These are phyloP conservation scores for Ypsolopha scabrella DNA, from an alignment of 2,888 invertebrate species.

Conservation along the genomic window DNA sequence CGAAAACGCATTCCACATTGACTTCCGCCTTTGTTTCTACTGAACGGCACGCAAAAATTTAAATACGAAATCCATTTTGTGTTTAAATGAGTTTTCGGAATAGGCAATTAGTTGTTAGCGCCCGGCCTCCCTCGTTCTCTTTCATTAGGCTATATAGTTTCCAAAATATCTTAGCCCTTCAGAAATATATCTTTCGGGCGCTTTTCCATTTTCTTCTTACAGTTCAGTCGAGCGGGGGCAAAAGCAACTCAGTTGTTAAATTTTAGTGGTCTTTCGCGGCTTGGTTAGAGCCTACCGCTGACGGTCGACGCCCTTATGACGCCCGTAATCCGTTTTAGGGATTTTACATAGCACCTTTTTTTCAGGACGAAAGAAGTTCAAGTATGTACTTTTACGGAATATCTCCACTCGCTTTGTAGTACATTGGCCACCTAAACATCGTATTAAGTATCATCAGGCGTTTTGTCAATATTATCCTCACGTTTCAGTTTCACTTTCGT, in stretches of 20 bases:
- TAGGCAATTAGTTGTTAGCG: conserved; percentile 71
- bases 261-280: conserved; percentile 51
- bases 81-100: conserved; percentile 70
- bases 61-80: conserved; percentile 70
- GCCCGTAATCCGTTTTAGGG: not conserved
- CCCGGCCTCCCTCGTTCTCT: conserved; percentile 65
- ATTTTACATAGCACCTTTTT: too few relatives aligned
- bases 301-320: not conserved
- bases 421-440: too few relatives aligned
- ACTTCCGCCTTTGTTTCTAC: conserved; percentile 57
- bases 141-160: conserved; percentile 71
- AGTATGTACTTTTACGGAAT: too few relatives aligned
- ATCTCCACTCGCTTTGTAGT: too few relatives aligned
- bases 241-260: conserved; percentile 48
- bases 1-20: conserved; percentile 48
- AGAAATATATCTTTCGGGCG: conserved; percentile 60
- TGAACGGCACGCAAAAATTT: conserved; percentile 62
- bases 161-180: conserved; percentile 65
- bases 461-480: too few relatives aligned
- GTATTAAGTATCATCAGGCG: too few relatives aligned
- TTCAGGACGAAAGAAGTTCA: too few relatives aligned
- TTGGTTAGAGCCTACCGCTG: conserved; percentile 20
- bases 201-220: conserved; percentile 61
- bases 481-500: too few relatives aligned
- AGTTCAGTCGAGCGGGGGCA: conserved; percentile 41